Base-by-base conservation (phyloP, 1,140 invertebrate genomes). In the Pseudomyrmex gracilis region DNA sequence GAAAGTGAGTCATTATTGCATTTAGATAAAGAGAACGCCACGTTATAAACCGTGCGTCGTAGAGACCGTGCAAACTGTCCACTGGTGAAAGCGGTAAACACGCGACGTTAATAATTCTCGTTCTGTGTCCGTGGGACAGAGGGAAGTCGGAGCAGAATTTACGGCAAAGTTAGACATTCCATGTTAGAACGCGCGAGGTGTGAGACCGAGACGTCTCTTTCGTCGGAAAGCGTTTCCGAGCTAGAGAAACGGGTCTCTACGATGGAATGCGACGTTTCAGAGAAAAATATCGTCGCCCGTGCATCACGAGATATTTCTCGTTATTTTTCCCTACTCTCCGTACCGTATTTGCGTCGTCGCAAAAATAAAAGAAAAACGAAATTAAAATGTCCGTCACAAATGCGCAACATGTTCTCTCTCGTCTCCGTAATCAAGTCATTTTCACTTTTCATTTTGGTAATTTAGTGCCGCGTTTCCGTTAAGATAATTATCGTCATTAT, bases 101-200 rank as follows among this genome's bases (percentile, higher is more conserved):
- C 53, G 77, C 71, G 67, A 83, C 70, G 80, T 87, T 86, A 87
- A 87, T 83, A 86, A 83, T 87, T 86, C 64, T 13, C 43, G 57
- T 66, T n/a, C n/a, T 74, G 71, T 84, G 34, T 83, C 47, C 24
- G 61, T 55, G 47, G 76, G 76, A 80, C 76, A 80, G 55, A 34
- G 34, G 34, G 34, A n/a, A 73, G 80, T 83, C 34, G 53, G 73
- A 63, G 47, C 13, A 66, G 66, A 78, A 86, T 86, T 73, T 77
- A 63, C 78, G 63, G 83, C 55, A 55, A 49, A 47, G 49, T 66
- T 85, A 66, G 78, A 83, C 84, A 83, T 84, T 86, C 84, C 82
- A 49, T 60, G 82, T 77, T 61, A 53, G 57, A 77, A 60, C 45
- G 34, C 34, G 34, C 34, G 60, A 85, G 85, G 64, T 45, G 70